Evolutionary conservation across 2,113 vertebrate species (phyloP).

Genomic region (Oreochromis niloticus): DNA sequence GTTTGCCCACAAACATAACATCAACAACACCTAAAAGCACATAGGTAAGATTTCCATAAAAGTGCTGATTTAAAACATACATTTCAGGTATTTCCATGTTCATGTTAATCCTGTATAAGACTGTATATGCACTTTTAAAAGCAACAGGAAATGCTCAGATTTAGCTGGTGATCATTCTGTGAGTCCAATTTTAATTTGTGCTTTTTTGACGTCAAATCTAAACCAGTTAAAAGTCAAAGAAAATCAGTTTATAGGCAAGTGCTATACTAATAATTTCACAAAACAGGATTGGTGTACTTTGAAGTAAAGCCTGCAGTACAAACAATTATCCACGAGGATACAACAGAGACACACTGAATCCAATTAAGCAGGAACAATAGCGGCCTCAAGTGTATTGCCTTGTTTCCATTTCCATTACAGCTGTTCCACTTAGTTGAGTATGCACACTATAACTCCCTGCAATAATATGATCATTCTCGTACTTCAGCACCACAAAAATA

Average conservation of each 20-base stretch:
- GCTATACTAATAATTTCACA: neutral
- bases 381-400: neutral
- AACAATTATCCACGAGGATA: neutral
- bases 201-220: neutral
- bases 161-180: neutral
- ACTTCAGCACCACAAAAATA: neutral
- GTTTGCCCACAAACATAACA: neutral
- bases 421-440: neutral
- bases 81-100: neutral
- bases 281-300: neutral
- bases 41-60: neutral
- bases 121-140: neutral
- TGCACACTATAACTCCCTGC: neutral
- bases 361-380: neutral
- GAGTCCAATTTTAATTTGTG: neutral
- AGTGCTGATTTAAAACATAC: neutral
- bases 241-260: neutral
- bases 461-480: neutral
- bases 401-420: slow-evolving; percentile 21
- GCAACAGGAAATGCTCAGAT: neutral
- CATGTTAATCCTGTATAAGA: neutral
- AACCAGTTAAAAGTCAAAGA: neutral
- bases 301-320: neutral
- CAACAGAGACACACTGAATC: neutral
- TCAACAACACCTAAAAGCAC: neutral